Evolutionary conservation across 2,888 invertebrate genomes (phyloP), one percentile per base, ranked within the genome.

Genomic region (Terebella lapidaria): DNA sequence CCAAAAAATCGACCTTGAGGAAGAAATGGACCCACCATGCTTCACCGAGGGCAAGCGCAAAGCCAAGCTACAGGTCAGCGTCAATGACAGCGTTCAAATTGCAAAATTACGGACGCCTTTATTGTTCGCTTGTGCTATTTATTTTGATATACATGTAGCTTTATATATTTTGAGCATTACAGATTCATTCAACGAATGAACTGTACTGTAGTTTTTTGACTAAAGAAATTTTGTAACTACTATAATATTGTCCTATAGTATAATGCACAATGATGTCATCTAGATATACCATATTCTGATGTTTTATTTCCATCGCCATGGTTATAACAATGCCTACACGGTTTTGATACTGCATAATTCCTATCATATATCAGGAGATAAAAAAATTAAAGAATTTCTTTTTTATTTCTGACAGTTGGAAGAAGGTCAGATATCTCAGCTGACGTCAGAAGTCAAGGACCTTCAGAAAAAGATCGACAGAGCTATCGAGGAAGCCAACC

Each of bases 21-120:
- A 94, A 70, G 94, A 94, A 74, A 92, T 93, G 79, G 96, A 96
- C 81, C 94, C 96, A 5, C 96, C 96, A 0, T 91, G 93, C 1
- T 97, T 94, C 77, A 92, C 92, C 79, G 90, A 89, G 1, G 92
- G 94, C 0, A 86, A 94, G 58, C 89, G 89, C 74, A 90, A 90
- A 73, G 94, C 94, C 74, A 89, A 90, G 67, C 46, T 71, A n/a
- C 42, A 49, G 22, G 64, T 64, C n/a, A n/a, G n/a, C n/a, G n/a
- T n/a, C n/a, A n/a, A n/a, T n/a, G n/a, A n/a, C n/a, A 18, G 10
- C 22, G 24, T 10, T 49, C n/a, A 49, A 20, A 22, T 49, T 24
- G 24, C 49, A 22, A 18, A 10, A 49, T 20, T 24, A 5, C 18
- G 24, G 18, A 49, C 10, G 20, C 22, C 26, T 27, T 26, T 54